These are phyloP conservation scores for Beris chalybata DNA, from an alignment of 2,888 invertebrate genomes.

Conservation along the genomic window DNA sequence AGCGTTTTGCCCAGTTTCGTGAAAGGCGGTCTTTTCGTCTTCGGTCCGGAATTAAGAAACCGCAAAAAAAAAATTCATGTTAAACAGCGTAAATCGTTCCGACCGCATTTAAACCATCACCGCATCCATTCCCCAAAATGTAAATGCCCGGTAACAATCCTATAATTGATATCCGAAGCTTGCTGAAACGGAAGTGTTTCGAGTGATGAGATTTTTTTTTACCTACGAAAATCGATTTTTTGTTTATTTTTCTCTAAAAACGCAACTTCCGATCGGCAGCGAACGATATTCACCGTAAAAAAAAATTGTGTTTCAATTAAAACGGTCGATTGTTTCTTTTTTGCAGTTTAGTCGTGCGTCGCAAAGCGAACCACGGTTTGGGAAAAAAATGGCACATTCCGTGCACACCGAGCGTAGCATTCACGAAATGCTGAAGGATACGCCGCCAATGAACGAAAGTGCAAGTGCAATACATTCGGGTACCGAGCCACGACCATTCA, in stretches of 20 bases:
- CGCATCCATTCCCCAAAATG: constrained; percentile 2
- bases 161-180: background rate
- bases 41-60: background rate
- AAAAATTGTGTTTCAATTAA: no score
- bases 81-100: background rate
- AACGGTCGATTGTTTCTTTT: background rate
- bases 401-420: constrained; percentile 58
- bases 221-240: constrained; percentile 29
- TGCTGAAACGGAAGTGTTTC: constrained; percentile 2
- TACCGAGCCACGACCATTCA: constrained; percentile 68
- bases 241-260: constrained; percentile 26
- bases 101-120: background rate
- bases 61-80: background rate
- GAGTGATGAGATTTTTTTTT: constrained; percentile 6
- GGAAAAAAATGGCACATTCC: constrained; percentile 46
- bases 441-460: constrained; percentile 75
- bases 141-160: background rate
- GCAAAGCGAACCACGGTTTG: background rate
- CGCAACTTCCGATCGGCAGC: constrained; percentile 1
- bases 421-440: constrained; percentile 84
- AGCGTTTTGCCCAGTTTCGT: no score
- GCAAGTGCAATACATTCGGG: constrained; percentile 75
- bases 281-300: background rate
- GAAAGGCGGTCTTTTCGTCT: no score
- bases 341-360: constrained; percentile 4